Evolutionary conservation across 2,113 vertebrate species (phyloP).

Genomic region (Phaetusa simplex): DNA sequence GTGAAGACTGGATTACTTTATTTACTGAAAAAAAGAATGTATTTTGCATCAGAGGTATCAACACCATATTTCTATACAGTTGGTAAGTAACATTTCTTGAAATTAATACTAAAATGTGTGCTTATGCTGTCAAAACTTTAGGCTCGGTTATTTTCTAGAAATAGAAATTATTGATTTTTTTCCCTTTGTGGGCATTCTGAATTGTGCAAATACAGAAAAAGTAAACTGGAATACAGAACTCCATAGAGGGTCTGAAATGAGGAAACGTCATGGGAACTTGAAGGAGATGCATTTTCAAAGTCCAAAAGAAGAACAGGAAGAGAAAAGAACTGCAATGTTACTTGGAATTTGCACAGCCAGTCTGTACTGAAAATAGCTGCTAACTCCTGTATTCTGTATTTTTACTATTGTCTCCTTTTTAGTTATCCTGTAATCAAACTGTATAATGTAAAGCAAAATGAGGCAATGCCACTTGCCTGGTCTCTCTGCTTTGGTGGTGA

Average conservation of each 20-base stretch:
- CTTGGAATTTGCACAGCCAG: neutral
- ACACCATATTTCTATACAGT: constrained; percentile 88
- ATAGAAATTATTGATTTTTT: neutral
- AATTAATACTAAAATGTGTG: neutral
- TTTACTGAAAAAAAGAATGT: constrained; percentile 81
- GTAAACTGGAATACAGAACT: neutral
- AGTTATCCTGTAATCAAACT: neutral
- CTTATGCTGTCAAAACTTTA: neutral
- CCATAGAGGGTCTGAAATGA: neutral
- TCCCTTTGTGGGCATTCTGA: neutral
- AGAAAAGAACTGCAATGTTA: neutral
- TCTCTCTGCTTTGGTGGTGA: neutral
- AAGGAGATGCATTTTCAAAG: neutral
- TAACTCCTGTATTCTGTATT: neutral
- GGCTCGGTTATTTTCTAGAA: neutral
- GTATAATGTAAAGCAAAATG: neutral
- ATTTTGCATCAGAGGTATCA: constrained; percentile 85
- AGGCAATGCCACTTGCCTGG: neutral
- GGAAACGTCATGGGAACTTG: neutral
- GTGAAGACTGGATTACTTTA: constrained; percentile 82
- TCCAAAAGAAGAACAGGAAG: neutral
- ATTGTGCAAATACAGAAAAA: neutral
- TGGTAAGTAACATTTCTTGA: constrained; percentile 69
- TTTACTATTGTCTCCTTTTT: neutral
- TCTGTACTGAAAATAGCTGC: neutral